Percentiles rank a stretch among this genome's conserved stretches.
Evolutionary conservation across 2,113 vertebrate species (phyloP).

Genomic region (Empidonax alnorum): DNA sequence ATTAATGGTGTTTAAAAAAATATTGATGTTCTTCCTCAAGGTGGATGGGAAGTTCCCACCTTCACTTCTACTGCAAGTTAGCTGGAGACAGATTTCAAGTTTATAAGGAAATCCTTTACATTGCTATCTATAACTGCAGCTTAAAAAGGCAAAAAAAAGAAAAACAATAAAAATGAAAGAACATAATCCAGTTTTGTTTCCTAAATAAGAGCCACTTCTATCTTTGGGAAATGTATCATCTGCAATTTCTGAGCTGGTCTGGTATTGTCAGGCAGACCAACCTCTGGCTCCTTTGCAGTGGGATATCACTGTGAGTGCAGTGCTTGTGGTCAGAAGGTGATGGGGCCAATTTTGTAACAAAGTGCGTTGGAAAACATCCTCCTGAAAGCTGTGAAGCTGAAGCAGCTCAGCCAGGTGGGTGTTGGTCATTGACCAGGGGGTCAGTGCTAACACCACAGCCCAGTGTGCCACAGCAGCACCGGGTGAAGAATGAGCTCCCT

Average conservation of each 20-base stretch:
- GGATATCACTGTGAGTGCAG: neutral
- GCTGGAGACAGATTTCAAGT: neutral
- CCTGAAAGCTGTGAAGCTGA: slow-evolving; percentile 10
- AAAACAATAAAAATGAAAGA: neutral
- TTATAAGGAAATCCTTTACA: neutral
- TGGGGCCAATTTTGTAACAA: neutral
- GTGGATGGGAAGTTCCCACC: neutral
- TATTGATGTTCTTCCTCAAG: neutral
- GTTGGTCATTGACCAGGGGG: neutral
- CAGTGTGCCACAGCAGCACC: neutral
- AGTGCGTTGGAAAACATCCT: neutral
- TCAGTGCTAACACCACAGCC: neutral
- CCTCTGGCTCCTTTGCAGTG: neutral
- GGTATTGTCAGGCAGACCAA: neutral
- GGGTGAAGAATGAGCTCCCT: slow-evolving; percentile 66
- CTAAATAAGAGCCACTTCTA: neutral
- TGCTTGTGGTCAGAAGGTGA: neutral
- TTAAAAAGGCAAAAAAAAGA: neutral
- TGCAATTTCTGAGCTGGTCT: neutral
- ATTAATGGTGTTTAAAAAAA: neutral
- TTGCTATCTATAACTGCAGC: neutral
- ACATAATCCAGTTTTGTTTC: neutral
- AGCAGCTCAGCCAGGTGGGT: slow-evolving; percentile 16
- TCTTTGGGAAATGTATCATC: neutral
- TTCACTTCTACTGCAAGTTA: neutral